Base-by-base conservation (phyloP, 2,113 vertebrate species). In the Cercocebus atys region DNA sequence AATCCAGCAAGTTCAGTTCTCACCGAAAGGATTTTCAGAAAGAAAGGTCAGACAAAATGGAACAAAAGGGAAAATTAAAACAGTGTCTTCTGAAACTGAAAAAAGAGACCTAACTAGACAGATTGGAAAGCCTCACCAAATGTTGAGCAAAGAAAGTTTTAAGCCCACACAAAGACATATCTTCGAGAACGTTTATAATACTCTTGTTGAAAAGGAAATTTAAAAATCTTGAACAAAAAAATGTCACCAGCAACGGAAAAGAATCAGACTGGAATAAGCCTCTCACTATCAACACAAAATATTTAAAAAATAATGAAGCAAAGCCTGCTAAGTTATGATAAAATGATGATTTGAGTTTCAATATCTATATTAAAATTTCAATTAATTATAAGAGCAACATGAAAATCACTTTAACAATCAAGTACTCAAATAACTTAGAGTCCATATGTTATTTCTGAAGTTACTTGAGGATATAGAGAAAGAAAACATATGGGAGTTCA, bases 61-160 rank as follows among this genome's bases (percentile, higher is more conserved):
- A 73, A 80, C 40, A 91, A 76, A 91, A 66, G 68, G 87, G 75
- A 87, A 64, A 91, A 66, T 87, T 87, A 91, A 66, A 94, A 73
- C 40, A 78, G 50, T 82, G 80, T 73, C 9, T 82, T 75, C 1
- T 38, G 59, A 20, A 80, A 59, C 16, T 25, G 2, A 82, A 59
- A 76, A 85, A 82, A 85, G 11, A 43, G 16, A 96, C 35, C 25
- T 43, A 81, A 88, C 0, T 32, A 47, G 30, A 47, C 14, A 82
- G 45, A 83, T 22, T 27, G 43, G 55, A 88, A 25, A 57, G 14
- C 18, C 13, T 68, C 9, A 30, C 11, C 27, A 59, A 87, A 50
- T n/a, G 43, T n/a, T 73, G 35, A 83, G 35, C 2, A 43, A 75
- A 32, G 45, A 32, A 64, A 64, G 61, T 64, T 64, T 64, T 32